Evolutionary conservation across 2,888 invertebrate genomes (phyloP).

Genomic region (Catocala fraxini): DNA sequence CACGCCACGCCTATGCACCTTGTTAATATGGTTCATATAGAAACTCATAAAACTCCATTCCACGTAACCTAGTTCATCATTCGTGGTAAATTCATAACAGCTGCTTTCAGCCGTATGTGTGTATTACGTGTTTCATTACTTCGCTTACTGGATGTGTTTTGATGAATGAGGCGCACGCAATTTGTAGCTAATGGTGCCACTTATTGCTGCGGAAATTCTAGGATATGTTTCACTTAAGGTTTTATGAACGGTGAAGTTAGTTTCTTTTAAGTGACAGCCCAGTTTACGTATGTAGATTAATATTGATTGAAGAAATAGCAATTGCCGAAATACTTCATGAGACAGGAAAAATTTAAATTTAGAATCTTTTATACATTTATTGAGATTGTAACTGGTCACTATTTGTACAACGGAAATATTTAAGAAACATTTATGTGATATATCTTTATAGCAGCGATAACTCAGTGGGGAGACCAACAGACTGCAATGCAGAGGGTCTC

Average conservation of each 20-base stretch:
- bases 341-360: no score
- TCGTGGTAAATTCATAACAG: constrained; percentile 29
- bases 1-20: no score
- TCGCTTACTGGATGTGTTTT: constrained; percentile 23
- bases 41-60: not conserved
- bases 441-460: no score
- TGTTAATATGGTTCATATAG: not conserved
- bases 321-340: no score
- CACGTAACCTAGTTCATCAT: constrained; percentile 5
- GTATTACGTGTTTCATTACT: constrained; percentile 35
- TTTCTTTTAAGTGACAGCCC: no score
- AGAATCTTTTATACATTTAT: no score
- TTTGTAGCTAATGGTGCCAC: constrained; percentile 29
- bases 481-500: no score
- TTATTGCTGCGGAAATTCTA: constrained; percentile 25
- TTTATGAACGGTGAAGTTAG: not conserved
- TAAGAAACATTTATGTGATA: no score
- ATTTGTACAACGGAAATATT: no score
- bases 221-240: constrained; percentile 27
- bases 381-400: no score
- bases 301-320: no score
- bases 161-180: constrained; percentile 37
- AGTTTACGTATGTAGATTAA: not conserved
- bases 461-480: no score
- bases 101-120: constrained; percentile 13